Evolutionary conservation across 2,888 invertebrate genomes (phyloP).

Genomic region (Pseudococcus jackbeardsleyi): DNA sequence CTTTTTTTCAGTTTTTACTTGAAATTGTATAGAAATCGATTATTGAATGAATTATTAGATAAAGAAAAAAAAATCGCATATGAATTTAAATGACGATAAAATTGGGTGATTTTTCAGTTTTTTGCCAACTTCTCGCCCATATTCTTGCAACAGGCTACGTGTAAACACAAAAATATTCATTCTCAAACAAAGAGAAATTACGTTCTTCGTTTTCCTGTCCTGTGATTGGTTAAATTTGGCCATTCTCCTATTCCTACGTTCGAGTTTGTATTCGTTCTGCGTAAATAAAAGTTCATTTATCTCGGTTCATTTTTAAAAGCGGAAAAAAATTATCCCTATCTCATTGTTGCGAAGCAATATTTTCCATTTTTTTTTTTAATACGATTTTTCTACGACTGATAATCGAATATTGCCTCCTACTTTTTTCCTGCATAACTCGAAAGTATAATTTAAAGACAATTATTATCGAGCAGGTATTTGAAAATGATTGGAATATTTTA

Average conservation of each 20-base stretch:
- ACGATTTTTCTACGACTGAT: background rate
- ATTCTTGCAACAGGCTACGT: background rate
- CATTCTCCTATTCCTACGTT: background rate
- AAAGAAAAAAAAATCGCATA: no score
- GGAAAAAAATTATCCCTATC: background rate
- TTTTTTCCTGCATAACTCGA: background rate
- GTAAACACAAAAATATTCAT: background rate
- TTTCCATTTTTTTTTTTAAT: background rate
- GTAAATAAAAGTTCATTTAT: background rate
- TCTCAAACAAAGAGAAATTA: slow-evolving; percentile 38
- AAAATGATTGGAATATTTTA: background rate
- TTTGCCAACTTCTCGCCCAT: background rate
- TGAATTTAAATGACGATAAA: background rate
- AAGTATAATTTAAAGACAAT: background rate
- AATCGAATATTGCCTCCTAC: background rate
- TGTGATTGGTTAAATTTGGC: background rate
- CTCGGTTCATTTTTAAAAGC: background rate
- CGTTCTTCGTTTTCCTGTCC: slow-evolving; percentile 43
- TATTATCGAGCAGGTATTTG: background rate
- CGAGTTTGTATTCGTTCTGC: slow-evolving; percentile 4
- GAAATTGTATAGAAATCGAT: no score
- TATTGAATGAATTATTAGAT: no score
- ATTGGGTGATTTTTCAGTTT: background rate
- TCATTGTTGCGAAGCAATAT: background rate
- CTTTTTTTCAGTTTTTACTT: no score